A percentile compares a stretch with the other conserved stretches of the same genome.
These are phyloP conservation scores for Ceratina calcarata DNA, from an alignment of 1,140 invertebrate genomes.

Conservation along the genomic window DNA sequence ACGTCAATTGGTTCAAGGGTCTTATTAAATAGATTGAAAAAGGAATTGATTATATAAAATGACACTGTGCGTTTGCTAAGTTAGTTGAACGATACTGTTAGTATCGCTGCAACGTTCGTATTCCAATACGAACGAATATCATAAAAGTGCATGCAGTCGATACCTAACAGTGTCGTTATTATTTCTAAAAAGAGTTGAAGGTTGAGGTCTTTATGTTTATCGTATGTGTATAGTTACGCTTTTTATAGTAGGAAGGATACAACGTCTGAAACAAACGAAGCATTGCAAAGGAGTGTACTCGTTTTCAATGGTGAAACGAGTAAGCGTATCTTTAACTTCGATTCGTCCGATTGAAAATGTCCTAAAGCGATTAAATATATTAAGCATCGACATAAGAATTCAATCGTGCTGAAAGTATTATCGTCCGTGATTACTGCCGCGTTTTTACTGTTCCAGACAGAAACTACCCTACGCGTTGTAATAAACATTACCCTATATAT, in stretches of 20 bases:
- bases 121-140: background rate
- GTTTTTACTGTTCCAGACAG: slow-evolving; percentile 34
- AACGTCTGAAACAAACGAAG: slow-evolving; percentile 38
- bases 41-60: slow-evolving; percentile 4
- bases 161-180: slow-evolving; percentile 14
- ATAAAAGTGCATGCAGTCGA: background rate
- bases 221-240: slow-evolving; percentile 18
- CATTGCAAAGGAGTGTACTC: background rate
- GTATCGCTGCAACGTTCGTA: slow-evolving; percentile 14
- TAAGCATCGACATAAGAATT: slow-evolving; percentile 1
- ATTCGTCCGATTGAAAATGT: slow-evolving; percentile 10
- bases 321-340: background rate
- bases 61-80: slow-evolving; percentile 28
- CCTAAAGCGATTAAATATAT: slow-evolving; percentile 4
- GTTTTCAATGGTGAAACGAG: background rate
- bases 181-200: slow-evolving; percentile 15
- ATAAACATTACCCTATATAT: slow-evolving; percentile 41
- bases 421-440: background rate
- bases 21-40: slow-evolving; percentile 11
- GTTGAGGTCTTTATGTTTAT: slow-evolving; percentile 45
- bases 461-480: slow-evolving; percentile 36
- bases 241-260: slow-evolving; percentile 31
- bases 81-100: slow-evolving; percentile 24
- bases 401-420: background rate
- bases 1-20: slow-evolving; percentile 10